A percentile compares a stretch with the other conserved stretches of the same genome.
Evolutionary conservation across 1,140 invertebrate species (phyloP).

Genomic region (Ylistrum balloti): DNA sequence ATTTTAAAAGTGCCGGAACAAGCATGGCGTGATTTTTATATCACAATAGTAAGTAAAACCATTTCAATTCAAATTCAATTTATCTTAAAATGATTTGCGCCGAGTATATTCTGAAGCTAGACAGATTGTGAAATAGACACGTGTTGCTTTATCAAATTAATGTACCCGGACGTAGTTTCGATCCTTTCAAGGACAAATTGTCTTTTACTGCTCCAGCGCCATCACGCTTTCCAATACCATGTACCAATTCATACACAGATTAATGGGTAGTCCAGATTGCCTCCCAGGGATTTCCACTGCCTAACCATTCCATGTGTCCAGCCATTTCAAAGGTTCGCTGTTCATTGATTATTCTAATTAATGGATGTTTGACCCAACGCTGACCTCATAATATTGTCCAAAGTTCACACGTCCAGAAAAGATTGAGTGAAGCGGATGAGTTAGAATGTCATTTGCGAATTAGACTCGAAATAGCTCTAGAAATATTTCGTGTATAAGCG

Average conservation of each 20-base stretch:
- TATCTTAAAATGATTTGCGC: background rate
- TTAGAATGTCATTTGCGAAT: background rate
- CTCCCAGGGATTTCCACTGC: background rate
- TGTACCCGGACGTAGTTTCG: background rate
- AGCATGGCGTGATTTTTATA: no score
- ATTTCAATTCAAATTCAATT: background rate
- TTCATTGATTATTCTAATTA: conserved; percentile 40
- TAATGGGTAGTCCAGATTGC: background rate
- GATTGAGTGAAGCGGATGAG: background rate
- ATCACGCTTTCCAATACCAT: background rate
- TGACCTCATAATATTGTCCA: conserved; percentile 38
- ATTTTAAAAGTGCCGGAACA: background rate
- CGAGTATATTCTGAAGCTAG: background rate
- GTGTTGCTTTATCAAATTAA: background rate
- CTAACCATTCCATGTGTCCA: background rate
- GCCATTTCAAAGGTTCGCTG: background rate
- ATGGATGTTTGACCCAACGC: background rate
- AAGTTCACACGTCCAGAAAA: background rate
- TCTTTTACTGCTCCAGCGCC: background rate
- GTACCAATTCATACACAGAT: background rate
- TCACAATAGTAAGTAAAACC: background rate
- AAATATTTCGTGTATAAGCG: background rate
- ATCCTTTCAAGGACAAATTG: background rate
- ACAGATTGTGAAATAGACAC: background rate
- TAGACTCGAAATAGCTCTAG: background rate